A percentile compares a stretch with the other conserved stretches of the same genome.
phyloP scores from a whole-genome alignment of 2,113 vertebrate species.

The Prunella himalayana region DNA sequence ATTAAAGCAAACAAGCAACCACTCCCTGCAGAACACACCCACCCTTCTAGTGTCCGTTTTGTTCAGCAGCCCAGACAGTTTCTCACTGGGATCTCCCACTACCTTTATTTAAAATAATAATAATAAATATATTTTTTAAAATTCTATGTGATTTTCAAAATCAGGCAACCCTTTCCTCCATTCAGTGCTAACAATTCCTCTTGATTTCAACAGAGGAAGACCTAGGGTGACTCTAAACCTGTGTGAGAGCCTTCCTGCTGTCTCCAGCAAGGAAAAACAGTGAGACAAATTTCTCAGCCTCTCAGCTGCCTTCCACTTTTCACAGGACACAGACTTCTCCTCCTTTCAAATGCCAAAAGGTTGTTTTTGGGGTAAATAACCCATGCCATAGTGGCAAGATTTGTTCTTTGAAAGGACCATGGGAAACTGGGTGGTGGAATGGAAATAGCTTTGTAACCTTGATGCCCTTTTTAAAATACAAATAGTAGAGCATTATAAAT shows the following conservation, averaged over 20 bases:
- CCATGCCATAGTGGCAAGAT: not conserved
- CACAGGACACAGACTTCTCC: not conserved
- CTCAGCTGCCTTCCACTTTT: not conserved
- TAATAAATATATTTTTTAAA: not conserved
- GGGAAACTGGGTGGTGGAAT: not conserved
- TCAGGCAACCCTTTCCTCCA: not conserved
- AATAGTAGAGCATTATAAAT: not conserved
- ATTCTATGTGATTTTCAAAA: not conserved
- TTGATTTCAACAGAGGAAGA: not conserved
- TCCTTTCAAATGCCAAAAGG: not conserved
- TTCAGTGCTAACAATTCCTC: not conserved
- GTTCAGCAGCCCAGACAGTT: not conserved
- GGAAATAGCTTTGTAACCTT: not conserved
- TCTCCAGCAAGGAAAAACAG: not conserved
- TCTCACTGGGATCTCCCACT: not conserved
- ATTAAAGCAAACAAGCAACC: not conserved
- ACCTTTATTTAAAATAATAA: not conserved
- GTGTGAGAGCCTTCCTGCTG: not conserved
- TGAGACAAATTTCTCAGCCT: not conserved
- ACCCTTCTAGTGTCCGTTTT: accelerated
- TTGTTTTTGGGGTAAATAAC: not conserved
- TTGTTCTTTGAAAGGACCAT: not conserved
- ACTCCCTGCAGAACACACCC: too few relatives aligned
- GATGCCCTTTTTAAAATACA: not conserved
- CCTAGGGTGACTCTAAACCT: not conserved